Evolutionary conservation across 1,140 invertebrate species (phyloP).

Genomic region (Carposina sasakii): DNA sequence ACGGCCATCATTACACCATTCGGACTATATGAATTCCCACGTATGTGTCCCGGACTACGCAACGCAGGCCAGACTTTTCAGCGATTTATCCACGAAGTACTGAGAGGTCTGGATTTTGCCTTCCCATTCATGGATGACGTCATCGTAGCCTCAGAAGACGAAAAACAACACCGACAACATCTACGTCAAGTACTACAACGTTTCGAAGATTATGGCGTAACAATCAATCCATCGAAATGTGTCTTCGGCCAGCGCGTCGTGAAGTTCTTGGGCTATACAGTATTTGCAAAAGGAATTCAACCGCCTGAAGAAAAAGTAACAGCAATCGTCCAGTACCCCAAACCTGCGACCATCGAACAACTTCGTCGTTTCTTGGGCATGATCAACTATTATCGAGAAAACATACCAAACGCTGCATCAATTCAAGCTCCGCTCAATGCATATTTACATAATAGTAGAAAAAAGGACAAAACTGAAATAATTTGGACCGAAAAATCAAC

Average conservation of each 20-base stretch:
- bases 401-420: constrained; percentile 29
- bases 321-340: constrained; percentile 15
- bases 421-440: constrained; percentile 23
- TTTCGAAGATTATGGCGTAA: constrained; percentile 35
- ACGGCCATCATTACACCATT: constrained; percentile 52
- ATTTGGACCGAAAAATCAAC: constrained; percentile 24
- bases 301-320: constrained; percentile 18
- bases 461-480: constrained; percentile 27
- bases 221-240: constrained; percentile 36
- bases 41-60: constrained; percentile 57
- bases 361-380: constrained; percentile 37
- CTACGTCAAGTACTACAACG: constrained; percentile 25
- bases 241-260: constrained; percentile 29
- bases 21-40: constrained; percentile 45
- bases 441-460: constrained; percentile 22
- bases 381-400: constrained; percentile 38
- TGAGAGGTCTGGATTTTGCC: constrained; percentile 42
- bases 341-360: constrained; percentile 23
- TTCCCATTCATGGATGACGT: constrained; percentile 72
- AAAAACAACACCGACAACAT: constrained; percentile 33
- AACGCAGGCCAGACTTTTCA: constrained; percentile 69
- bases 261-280: constrained; percentile 24
- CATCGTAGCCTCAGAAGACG: constrained; percentile 44
- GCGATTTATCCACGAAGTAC: constrained; percentile 61
- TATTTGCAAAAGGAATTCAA: constrained; percentile 13